phyloP scores from a whole-genome alignment of 2,113 vertebrate genomes.

The Mus spicilegus region DNA sequence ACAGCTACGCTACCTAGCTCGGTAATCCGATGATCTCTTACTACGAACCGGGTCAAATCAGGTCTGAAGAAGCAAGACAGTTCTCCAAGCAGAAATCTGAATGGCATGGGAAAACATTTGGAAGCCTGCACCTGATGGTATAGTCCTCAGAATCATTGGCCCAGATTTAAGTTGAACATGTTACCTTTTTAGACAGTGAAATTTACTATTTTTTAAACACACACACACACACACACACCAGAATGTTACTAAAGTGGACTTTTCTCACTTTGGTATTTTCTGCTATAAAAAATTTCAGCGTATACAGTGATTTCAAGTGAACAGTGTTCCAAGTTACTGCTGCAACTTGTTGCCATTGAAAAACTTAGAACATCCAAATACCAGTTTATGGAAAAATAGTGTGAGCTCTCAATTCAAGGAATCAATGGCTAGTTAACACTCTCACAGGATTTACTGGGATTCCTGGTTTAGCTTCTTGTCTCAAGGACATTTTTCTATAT shows the following conservation, averaged over 20 bases:
- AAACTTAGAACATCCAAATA: conserved; percentile 27
- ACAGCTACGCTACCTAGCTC: conserved; percentile 62
- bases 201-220: background rate
- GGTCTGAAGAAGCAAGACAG: conserved; percentile 59
- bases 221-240: background rate
- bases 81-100: conserved; percentile 48
- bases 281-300: background rate
- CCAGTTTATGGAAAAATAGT: background rate
- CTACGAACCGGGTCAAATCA: conserved; percentile 23
- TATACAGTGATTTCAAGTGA: conserved; percentile 32
- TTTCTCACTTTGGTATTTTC: conserved; percentile 2
- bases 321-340: background rate
- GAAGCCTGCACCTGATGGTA: conserved; percentile 27
- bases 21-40: conserved; percentile 66
- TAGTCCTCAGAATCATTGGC: background rate
- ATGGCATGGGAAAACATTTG: conserved; percentile 51
- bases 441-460: conserved; percentile 27
- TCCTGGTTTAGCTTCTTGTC: conserved; percentile 12
- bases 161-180: background rate
- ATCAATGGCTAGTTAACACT: background rate
- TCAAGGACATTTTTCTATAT: background rate
- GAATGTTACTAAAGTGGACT: background rate
- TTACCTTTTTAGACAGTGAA: background rate
- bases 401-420: background rate
- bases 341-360: conserved; percentile 57